These are phyloP conservation scores for Limnephilus rhombicus DNA, from an alignment of 2,888 invertebrate species.

Conservation along the genomic window DNA sequence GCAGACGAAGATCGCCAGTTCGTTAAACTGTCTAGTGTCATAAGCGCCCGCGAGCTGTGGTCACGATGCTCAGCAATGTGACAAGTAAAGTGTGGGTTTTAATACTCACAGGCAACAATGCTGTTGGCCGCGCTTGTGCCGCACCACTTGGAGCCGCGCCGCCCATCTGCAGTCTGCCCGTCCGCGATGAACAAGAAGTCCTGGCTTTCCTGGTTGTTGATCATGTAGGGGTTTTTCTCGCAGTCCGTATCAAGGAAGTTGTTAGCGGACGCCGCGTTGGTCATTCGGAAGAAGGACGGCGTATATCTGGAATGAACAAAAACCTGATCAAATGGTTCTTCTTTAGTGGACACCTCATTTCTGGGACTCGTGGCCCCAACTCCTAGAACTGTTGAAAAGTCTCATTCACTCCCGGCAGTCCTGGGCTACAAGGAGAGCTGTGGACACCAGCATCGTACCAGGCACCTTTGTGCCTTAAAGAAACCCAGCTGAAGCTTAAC, in stretches of 20 bases:
- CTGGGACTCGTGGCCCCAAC: too few relatives aligned
- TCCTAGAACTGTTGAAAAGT: too few relatives aligned
- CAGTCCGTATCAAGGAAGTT: conserved; percentile 77
- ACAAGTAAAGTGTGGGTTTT: background rate
- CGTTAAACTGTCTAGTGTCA: too few relatives aligned
- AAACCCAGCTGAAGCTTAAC: too few relatives aligned
- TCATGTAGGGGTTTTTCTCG: conserved; percentile 72
- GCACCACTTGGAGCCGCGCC: conserved; percentile 75
- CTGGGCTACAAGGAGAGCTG: too few relatives aligned
- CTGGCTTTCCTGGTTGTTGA: conserved; percentile 73
- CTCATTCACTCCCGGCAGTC: too few relatives aligned
- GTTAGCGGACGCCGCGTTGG: background rate
- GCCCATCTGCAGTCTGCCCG: conserved; percentile 74
- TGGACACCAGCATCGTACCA: too few relatives aligned
- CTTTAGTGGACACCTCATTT: too few relatives aligned
- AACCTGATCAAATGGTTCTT: background rate
- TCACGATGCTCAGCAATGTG: too few relatives aligned
- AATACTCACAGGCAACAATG: conserved; percentile 73
- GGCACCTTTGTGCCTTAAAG: too few relatives aligned
- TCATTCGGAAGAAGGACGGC: background rate
- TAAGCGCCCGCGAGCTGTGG: too few relatives aligned
- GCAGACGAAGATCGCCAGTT: too few relatives aligned
- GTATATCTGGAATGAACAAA: background rate
- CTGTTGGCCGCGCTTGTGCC: conserved; percentile 72
- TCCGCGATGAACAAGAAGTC: conserved; percentile 79